A percentile compares a stretch with the other conserved stretches of the same genome.
Conservation (phyloP, 1,140 invertebrate genomes). For the Paramacrobiotus metropolitanus region DNA sequence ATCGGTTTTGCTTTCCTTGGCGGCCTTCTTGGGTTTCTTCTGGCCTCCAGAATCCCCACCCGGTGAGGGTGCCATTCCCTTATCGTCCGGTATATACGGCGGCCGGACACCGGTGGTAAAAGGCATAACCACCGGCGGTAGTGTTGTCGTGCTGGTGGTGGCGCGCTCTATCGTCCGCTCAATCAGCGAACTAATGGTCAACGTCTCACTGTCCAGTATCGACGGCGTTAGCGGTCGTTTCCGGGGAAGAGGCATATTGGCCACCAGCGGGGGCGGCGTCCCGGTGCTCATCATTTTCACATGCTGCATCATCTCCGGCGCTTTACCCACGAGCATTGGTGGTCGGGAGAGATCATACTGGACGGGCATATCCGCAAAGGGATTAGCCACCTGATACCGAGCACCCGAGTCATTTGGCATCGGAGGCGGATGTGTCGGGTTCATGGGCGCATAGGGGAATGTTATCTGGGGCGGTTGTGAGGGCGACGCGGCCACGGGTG, state of each 20-base stretch:
- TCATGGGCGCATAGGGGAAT: background rate
- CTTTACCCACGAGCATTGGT: background rate
- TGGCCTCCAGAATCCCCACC: background rate
- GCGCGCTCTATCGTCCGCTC: background rate
- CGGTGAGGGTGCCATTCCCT: background rate
- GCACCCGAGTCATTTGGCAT: background rate
- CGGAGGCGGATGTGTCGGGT: background rate
- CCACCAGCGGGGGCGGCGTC: background rate
- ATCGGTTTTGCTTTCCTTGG: background rate
- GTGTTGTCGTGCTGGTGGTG: background rate
- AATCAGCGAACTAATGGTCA: conserved; percentile 5
- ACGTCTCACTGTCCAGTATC: background rate
- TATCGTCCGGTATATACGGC: background rate
- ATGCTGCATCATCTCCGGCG: background rate
- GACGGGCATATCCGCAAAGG: background rate
- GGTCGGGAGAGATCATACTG: background rate
- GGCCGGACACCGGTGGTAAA: background rate
- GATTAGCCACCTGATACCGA: background rate
- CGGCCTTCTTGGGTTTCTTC: background rate
- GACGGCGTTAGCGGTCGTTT: background rate
- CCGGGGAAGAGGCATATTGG: too few species aligned
- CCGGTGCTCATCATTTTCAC: background rate
- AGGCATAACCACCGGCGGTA: background rate
- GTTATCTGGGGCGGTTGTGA: background rate
- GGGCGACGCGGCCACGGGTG: background rate